These are phyloP conservation scores for Myocastor coypus DNA, from an alignment of 2,113 vertebrate species.

Conservation along the genomic window DNA sequence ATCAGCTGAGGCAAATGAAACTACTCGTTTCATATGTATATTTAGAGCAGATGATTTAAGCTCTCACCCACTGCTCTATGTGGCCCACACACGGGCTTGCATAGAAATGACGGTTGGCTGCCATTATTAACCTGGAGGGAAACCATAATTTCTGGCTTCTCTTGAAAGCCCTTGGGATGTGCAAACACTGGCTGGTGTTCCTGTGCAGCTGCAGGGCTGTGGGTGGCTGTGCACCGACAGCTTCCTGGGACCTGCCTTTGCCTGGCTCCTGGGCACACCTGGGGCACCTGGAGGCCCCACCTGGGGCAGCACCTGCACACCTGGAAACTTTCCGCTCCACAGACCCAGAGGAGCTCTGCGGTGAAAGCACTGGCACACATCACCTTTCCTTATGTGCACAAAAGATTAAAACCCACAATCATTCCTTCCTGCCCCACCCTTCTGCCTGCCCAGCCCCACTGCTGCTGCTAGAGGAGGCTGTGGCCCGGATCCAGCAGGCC, in stretches of 20 bases:
- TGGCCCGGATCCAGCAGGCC: neutral
- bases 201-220: neutral
- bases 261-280: neutral
- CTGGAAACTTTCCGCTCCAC: neutral
- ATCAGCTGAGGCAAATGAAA: conserved; percentile 39
- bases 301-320: neutral
- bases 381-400: neutral
- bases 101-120: neutral
- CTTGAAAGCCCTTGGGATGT: neutral
- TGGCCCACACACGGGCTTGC: neutral
- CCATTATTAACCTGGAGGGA: neutral
- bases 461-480: neutral
- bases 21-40: neutral
- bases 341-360: neutral
- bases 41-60: conserved; percentile 41
- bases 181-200: neutral
- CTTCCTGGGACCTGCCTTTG: neutral
- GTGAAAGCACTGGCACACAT: neutral
- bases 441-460: neutral
- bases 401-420: neutral
- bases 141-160: neutral
- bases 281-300: neutral
- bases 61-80: neutral
- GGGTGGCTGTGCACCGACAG: neutral
- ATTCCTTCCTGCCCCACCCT: conserved; percentile 4